phyloP scores from a whole-genome alignment of 2,888 invertebrate genomes.

The Zonitis immaculata region DNA sequence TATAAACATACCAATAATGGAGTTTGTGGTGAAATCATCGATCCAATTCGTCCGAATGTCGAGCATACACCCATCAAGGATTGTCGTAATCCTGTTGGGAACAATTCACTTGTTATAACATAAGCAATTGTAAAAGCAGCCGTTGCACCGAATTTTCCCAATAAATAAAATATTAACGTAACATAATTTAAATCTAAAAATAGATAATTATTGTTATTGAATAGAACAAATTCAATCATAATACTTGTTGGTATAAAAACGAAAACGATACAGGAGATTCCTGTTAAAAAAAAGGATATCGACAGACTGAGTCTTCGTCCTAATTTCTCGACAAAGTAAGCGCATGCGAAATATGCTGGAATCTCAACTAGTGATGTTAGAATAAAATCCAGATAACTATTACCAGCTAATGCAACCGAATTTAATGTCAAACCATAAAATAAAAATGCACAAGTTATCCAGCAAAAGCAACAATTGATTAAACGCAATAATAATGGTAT shows the following conservation, averaged over 20 bases:
- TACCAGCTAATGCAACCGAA: constrained; percentile 68
- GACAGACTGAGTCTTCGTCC: constrained; percentile 63
- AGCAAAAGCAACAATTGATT: constrained; percentile 68
- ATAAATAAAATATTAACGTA: constrained; percentile 53
- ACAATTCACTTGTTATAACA: constrained; percentile 64
- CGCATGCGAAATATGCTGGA: constrained; percentile 64
- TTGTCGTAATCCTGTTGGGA: constrained; percentile 61
- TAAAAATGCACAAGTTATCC: constrained; percentile 73
- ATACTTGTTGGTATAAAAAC: constrained; percentile 57
- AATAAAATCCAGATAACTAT: constrained; percentile 73
- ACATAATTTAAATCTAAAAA: constrained; percentile 35
- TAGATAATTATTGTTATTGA: neutral
- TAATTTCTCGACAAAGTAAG: constrained; percentile 58
- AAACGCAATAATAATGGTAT: constrained; percentile 54
- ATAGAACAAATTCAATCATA: neutral
- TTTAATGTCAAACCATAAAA: constrained; percentile 78
- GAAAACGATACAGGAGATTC: constrained; percentile 55
- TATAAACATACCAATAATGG: constrained; percentile 56
- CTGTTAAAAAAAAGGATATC: constrained; percentile 60
- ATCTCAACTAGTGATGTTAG: constrained; percentile 65
- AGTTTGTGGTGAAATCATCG: constrained; percentile 63
- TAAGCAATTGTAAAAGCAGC: constrained; percentile 62
- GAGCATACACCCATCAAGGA: constrained; percentile 61
- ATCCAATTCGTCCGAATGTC: constrained; percentile 62
- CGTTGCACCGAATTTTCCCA: constrained; percentile 64